These are phyloP conservation scores for Melanotaenia maccullochi DNA, from an alignment of 2,797 vertebrate genomes.

Conservation along the genomic window DNA sequence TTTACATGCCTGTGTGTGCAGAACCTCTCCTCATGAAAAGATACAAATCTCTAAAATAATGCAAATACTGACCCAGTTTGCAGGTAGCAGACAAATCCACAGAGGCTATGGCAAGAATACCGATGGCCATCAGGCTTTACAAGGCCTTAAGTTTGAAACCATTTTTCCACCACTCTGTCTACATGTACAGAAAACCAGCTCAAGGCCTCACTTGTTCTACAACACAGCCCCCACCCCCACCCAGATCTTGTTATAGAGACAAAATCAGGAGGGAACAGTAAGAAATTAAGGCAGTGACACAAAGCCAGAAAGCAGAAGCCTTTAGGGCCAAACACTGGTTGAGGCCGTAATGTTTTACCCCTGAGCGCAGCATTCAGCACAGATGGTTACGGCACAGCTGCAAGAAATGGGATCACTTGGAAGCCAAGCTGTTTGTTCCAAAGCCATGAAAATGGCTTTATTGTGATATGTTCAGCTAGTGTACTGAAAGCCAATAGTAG, in stretches of 20 bases:
- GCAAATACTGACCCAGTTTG: slow-evolving; percentile 85
- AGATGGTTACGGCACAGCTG: slow-evolving; percentile 74
- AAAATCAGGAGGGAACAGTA: slow-evolving; percentile 51
- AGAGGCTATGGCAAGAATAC: slow-evolving; percentile 74
- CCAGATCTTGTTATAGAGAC: slow-evolving; percentile 40
- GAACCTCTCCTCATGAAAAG: slow-evolving; percentile 60
- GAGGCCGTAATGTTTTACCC: slow-evolving; percentile 65
- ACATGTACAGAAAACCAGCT: slow-evolving; percentile 37
- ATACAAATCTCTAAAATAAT: slow-evolving; percentile 84
- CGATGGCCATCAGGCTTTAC: slow-evolving; percentile 76
- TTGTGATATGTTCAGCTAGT: slow-evolving; percentile 56
- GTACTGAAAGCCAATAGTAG: slow-evolving; percentile 53
- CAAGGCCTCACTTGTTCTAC: slow-evolving; percentile 52
- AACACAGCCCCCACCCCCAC: slow-evolving; percentile 26
- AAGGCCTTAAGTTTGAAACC: slow-evolving; percentile 70
- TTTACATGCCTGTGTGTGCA: slow-evolving; percentile 62
- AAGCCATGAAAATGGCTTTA: slow-evolving; percentile 67
- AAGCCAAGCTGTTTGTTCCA: slow-evolving; percentile 65
- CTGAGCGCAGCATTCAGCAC: slow-evolving; percentile 61
- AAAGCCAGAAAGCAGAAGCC: slow-evolving; percentile 51
- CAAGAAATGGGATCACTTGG: slow-evolving; percentile 66
- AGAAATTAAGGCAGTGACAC: slow-evolving; percentile 51
- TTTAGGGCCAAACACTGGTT: slow-evolving; percentile 57
- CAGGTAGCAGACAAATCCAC: slow-evolving; percentile 80
- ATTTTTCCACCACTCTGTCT: slow-evolving; percentile 53